Evolutionary conservation across 2,888 invertebrate species (phyloP), one percentile per base, ranked within the genome.

Genomic region (Eupithecia abbreviata): DNA sequence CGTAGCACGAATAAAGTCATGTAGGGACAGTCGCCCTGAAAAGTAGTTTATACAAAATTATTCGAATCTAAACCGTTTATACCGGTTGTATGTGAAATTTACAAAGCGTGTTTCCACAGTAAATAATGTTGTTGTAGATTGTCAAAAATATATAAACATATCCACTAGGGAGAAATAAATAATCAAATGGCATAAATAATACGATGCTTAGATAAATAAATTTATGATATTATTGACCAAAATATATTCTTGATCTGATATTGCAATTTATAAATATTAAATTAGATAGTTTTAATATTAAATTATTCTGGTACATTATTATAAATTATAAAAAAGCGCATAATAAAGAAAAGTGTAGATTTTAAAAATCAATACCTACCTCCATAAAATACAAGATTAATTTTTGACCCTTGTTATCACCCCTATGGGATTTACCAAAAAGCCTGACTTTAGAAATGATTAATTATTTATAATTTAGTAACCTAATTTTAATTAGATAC

Each of bases 391-490:
- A 89, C 85, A 89, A 86, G 83, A 78, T 88, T 86, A 87, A 87
- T 86, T 45, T 68, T 88, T 85, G 84, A 88, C 81, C 85, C 83
- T 85, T 84, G 79, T 84, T 83, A 85, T 82, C 81, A 87, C 88
- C 86, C 80, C 79, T 77, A 85, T 77, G 90, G 91, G 90, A 90
- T 85, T 87, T 91, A 92, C 94, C 94, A 93, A 94, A 93, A 93
- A 91, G 88, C 91, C 91, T 92, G 92, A 91, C 86, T 78, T 83
- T 90, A 85, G 85, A 85, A 83, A 81, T 83, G 81, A 83, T 47
- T 62, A 49, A 62, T 62, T 67, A 69, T 47, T 62, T 62, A 45
- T 85, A 79, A 82, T 3, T 5, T 7, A 15, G 13, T 42, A 45
- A 66, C 66, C 42, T 66, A 42, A 6, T 66, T 68, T 45, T 12